Percentiles rank a stretch among this genome's conserved stretches.
phyloP scores from a whole-genome alignment of 1,140 invertebrate genomes.

The Temnothorax curvispinosus region DNA sequence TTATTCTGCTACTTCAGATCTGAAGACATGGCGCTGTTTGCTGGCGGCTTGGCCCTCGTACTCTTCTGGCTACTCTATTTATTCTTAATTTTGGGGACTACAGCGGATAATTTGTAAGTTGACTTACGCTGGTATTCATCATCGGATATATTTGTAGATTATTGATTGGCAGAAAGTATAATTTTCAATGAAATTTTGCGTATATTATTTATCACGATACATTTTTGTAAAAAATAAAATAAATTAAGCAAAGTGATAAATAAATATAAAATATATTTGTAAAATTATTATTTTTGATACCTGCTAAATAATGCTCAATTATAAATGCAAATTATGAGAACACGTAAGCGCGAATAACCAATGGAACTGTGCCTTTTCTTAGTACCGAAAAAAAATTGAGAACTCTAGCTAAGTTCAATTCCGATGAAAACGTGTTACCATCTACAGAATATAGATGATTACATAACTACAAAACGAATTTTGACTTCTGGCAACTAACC shows the following conservation, averaged over 20 bases:
- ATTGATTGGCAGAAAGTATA: background rate
- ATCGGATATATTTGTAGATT: background rate
- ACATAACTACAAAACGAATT: conserved; percentile 38
- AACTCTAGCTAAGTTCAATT: conserved; percentile 29
- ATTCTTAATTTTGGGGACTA: conserved; percentile 88
- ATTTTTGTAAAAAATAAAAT: background rate
- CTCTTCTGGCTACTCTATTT: conserved; percentile 88
- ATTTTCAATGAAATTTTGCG: background rate
- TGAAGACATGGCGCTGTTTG: conserved; percentile 72
- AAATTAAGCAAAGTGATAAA: background rate
- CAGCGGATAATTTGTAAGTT: conserved; percentile 88
- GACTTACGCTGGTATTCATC: background rate
- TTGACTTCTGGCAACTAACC: conserved; percentile 51
- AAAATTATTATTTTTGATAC: background rate
- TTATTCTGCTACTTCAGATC: conserved; percentile 80
- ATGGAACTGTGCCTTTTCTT: background rate
- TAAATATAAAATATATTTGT: background rate
- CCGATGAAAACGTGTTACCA: conserved; percentile 22
- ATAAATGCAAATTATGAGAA: background rate
- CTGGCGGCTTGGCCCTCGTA: conserved; percentile 71
- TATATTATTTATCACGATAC: background rate
- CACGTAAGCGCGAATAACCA: background rate
- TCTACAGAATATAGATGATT: conserved; percentile 45
- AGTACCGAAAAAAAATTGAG: background rate
- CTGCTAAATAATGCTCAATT: background rate